phyloP scores from a whole-genome alignment of 2,888 invertebrate species.

The Graphium colonna region DNA sequence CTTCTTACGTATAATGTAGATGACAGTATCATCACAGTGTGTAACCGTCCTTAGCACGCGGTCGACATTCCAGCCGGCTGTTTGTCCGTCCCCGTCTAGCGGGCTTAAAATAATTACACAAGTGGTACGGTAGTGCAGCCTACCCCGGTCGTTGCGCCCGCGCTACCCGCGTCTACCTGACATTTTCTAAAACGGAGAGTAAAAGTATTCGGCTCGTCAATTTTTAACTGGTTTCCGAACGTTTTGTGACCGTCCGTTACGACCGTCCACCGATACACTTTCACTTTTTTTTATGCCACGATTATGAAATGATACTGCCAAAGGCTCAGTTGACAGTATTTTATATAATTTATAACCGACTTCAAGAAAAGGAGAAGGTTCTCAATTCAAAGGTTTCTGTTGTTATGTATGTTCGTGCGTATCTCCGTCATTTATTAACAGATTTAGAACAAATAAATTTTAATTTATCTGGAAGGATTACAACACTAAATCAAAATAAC shows the following conservation, averaged over 20 bases:
- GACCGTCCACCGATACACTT: conserved; percentile 43
- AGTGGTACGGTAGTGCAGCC: conserved; percentile 48
- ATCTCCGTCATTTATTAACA: no score
- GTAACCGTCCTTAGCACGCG: conserved; percentile 42
- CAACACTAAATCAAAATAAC: no score
- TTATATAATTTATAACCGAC: no score
- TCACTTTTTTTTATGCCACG: conserved; percentile 49
- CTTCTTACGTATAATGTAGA: conserved; percentile 11
- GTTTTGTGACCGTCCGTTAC: conserved; percentile 34
- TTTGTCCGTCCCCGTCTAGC: conserved; percentile 63
- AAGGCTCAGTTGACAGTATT: no score
- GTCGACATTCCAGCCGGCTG: conserved; percentile 60
- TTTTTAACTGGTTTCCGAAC: conserved; percentile 53
- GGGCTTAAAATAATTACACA: conserved; percentile 76
- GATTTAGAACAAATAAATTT: no score
- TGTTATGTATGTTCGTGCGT: no score
- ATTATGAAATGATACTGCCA: conserved; percentile 10
- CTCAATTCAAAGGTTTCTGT: no score
- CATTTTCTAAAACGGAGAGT: conserved; percentile 38
- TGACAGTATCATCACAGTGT: conserved; percentile 20
- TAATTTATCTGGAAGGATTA: no score
- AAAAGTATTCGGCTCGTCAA: conserved; percentile 41
- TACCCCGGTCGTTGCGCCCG: conserved; percentile 53
- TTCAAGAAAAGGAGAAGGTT: no score
- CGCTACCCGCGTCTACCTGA: conserved; percentile 40